These are phyloP conservation scores for Cheilosia impressa DNA, from an alignment of 2,888 invertebrate genomes.

Conservation along the genomic window DNA sequence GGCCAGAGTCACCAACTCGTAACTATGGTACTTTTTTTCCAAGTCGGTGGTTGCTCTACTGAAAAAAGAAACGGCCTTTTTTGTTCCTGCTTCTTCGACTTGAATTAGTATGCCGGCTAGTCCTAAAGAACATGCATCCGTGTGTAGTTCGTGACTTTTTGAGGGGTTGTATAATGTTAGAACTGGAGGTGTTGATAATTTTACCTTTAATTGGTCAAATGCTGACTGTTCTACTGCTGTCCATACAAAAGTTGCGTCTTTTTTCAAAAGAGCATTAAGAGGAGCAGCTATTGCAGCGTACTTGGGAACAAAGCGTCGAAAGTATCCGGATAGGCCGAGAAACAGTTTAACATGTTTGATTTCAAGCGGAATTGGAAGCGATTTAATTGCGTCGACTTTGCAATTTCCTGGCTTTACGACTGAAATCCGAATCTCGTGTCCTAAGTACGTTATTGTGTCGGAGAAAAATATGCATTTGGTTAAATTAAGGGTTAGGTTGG, in stretches of 20 bases:
- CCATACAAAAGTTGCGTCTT: not conserved
- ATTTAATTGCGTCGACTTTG: slow-evolving; percentile 7
- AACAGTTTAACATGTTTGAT: slow-evolving; percentile 8
- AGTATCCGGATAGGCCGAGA: not conserved
- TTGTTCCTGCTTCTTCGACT: not conserved
- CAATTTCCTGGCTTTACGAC: not conserved
- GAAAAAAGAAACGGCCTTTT: slow-evolving; percentile 15
- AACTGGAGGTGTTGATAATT: not conserved
- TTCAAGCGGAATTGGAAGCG: slow-evolving; percentile 15
- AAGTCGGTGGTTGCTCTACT: slow-evolving; percentile 16
- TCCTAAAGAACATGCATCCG: not conserved
- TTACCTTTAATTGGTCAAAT: slow-evolving; percentile 10
- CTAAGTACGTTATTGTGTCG: not conserved
- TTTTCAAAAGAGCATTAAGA: not conserved
- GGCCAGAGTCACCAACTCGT: no score
- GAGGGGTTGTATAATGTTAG: not conserved
- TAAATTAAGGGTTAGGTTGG: slow-evolving; percentile 10
- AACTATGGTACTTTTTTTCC: slow-evolving; percentile 19
- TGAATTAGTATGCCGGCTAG: slow-evolving; percentile 9
- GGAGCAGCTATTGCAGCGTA: not conserved
- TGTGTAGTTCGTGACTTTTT: not conserved
- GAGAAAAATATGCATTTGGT: slow-evolving; percentile 6
- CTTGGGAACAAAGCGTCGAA: not conserved
- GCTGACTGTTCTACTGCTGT: not conserved
- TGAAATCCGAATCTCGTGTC: not conserved